Conservation (phyloP, 2,888 invertebrate species). For the Physocephala rufipes region DNA sequence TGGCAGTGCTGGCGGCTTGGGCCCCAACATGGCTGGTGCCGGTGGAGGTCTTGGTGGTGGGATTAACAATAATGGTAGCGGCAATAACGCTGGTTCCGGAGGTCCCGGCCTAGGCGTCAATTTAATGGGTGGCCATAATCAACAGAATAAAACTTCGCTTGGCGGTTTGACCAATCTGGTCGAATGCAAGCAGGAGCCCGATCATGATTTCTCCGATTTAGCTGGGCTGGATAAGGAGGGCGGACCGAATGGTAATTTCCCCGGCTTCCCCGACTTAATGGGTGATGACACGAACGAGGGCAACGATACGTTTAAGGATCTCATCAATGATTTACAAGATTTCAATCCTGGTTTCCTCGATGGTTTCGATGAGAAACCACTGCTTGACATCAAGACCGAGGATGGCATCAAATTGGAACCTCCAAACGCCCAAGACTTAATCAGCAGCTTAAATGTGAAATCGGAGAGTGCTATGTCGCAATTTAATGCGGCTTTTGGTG, state of each 20-base stretch:
- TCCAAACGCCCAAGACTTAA: constrained; percentile 64
- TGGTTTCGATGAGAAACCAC: constrained; percentile 71
- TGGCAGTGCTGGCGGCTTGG: constrained; percentile 45
- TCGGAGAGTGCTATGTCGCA: constrained; percentile 63
- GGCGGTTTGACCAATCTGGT: constrained; percentile 73
- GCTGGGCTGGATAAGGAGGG: constrained; percentile 88
- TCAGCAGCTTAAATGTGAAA: constrained; percentile 64
- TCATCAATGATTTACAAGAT: constrained; percentile 87
- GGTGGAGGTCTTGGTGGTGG: constrained; percentile 52
- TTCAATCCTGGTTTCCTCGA: constrained; percentile 85
- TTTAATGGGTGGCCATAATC: constrained; percentile 64
- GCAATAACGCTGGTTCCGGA: constrained; percentile 45
- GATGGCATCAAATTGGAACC: constrained; percentile 65
- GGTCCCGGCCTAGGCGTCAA: constrained; percentile 51
- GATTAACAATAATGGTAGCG: constrained; percentile 50
- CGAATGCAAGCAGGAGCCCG: constrained; percentile 86
- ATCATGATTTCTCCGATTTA: constrained; percentile 86
- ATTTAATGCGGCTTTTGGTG: constrained; percentile 59
- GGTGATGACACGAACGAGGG: constrained; percentile 86
- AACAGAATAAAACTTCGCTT: constrained; percentile 62
- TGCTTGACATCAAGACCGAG: constrained; percentile 65
- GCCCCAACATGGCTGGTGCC: constrained; percentile 50
- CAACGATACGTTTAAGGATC: constrained; percentile 83
- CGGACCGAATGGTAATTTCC: constrained; percentile 77
- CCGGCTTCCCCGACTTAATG: constrained; percentile 81